phyloP scores from a whole-genome alignment of 2,113 vertebrate species.

The Anseranas semipalmata region DNA sequence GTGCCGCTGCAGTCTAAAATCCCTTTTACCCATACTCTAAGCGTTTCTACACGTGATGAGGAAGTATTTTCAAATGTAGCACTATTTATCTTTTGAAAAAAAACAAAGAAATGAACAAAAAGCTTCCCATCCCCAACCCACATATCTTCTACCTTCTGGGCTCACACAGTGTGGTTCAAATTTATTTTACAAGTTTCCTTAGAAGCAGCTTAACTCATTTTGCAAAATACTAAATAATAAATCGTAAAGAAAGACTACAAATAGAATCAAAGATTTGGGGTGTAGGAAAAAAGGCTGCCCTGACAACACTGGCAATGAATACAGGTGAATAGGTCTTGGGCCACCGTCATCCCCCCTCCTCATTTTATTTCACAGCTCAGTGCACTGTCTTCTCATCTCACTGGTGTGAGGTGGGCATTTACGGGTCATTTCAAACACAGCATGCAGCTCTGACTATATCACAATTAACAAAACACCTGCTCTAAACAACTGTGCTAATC shows the following conservation, averaged over 20 bases:
- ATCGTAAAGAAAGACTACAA: neutral
- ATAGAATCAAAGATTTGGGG: neutral
- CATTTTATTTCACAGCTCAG: conserved; percentile 47
- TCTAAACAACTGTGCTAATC: conserved; percentile 43
- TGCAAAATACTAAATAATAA: neutral
- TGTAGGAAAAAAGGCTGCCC: neutral
- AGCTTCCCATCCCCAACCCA: neutral
- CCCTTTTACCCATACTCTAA: neutral
- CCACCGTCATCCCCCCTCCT: neutral
- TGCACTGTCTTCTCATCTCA: neutral
- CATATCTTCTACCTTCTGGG: neutral
- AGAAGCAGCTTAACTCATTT: neutral
- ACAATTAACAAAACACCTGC: conserved; percentile 60
- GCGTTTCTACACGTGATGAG: neutral
- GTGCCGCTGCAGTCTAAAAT: neutral
- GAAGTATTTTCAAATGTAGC: neutral
- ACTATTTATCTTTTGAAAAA: neutral
- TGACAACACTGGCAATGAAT: neutral
- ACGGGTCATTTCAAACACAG: conserved; percentile 28
- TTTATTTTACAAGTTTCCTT: neutral
- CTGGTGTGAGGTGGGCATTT: conserved; percentile 18
- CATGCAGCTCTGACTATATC: neutral
- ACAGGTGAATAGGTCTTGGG: neutral
- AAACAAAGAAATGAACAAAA: neutral
- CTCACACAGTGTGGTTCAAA: neutral